A percentile compares a stretch with the other conserved stretches of the same genome.
Conservation (phyloP, 1,140 invertebrate genomes). For the Lepeophtheirus salmonis region DNA sequence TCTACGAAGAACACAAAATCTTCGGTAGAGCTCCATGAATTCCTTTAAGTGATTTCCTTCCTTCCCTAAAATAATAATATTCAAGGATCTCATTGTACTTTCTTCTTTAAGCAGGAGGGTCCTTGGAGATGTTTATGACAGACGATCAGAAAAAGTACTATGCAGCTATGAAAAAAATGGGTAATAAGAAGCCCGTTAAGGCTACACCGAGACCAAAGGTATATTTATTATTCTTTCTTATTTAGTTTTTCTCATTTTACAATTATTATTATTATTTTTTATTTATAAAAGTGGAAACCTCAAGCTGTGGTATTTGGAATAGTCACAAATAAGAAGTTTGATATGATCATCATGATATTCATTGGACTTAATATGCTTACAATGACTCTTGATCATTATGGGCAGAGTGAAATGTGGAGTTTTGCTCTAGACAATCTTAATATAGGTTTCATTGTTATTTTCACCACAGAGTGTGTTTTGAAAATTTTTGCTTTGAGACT, state of each 20-base stretch:
- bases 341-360: constrained; percentile 98
- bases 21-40: no score
- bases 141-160: constrained; percentile 99
- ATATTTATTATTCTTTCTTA: constrained; percentile 24
- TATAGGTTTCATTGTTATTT: constrained; percentile 93
- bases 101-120: constrained; percentile 61
- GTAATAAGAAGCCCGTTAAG: constrained; percentile 90
- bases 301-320: constrained; percentile 92
- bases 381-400: constrained; percentile 92
- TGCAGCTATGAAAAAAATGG: constrained; percentile 99
- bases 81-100: no score
- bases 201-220: constrained; percentile 89
- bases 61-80: no score
- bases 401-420: constrained; percentile 60
- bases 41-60: no score
- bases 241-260: constrained; percentile 22
- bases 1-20: no score
- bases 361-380: constrained; percentile 96
- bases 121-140: constrained; percentile 98
- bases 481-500: constrained; percentile 91
- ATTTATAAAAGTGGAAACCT: constrained; percentile 60
- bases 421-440: constrained; percentile 72
- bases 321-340: constrained; percentile 94
- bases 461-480: constrained; percentile 87
- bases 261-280: constrained; percentile 16